These are phyloP conservation scores for Ichneumoninae sp. DNA, from an alignment of 2,888 invertebrate genomes.

Conservation along the genomic window DNA sequence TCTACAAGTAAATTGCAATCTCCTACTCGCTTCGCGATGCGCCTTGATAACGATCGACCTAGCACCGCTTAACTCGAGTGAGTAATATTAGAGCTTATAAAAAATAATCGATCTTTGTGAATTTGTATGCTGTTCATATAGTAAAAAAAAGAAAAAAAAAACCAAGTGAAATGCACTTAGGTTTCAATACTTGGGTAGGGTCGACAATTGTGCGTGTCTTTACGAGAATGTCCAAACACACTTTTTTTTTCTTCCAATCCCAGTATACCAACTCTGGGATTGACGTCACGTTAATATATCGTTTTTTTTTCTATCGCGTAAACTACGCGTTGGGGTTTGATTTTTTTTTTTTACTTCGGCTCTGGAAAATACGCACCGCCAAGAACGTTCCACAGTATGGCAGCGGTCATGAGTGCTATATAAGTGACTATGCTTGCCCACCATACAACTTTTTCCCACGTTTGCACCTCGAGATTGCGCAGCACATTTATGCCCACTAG, in stretches of 20 bases:
- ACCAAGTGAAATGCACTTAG: background rate
- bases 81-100: conserved; percentile 8
- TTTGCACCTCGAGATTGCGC: conserved; percentile 91
- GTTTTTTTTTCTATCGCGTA: background rate
- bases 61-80: background rate
- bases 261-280: conserved; percentile 14
- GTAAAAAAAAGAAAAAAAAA: background rate
- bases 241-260: conserved; percentile 17
- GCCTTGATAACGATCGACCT: conserved; percentile 2
- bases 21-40: conserved; percentile 10
- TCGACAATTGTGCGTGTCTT: conserved; percentile 33
- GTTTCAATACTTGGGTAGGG: background rate
- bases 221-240: conserved; percentile 1
- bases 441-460: conserved; percentile 93
- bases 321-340: too few relatives aligned
- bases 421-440: conserved; percentile 92
- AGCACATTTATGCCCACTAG: conserved; percentile 93
- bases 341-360: conserved; percentile 47
- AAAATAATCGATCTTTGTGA: conserved; percentile 11
- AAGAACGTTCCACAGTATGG: conserved; percentile 89
- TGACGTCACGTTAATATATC: background rate
- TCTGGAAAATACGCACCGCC: conserved; percentile 62
- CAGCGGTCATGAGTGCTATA: conserved; percentile 89
- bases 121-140: conserved; percentile 3
- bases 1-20: conserved; percentile 56